Conservation (phyloP, 2,888 invertebrate genomes). For the Imbricaverruca yamaguchii region DNA sequence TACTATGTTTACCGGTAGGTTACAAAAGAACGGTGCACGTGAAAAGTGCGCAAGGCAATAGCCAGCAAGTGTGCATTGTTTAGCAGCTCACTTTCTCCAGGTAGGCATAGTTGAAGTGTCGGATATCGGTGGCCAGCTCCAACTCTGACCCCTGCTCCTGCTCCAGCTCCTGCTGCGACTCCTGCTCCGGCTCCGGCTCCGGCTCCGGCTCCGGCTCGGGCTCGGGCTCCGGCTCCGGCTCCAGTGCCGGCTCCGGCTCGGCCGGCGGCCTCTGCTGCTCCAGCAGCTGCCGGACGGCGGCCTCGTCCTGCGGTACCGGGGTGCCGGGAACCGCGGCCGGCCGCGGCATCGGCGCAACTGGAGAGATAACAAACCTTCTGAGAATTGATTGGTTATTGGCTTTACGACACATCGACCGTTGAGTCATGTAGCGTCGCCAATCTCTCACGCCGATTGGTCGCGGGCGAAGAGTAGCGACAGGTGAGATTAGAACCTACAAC, state of each 20-base stretch:
- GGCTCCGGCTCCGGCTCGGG: not conserved
- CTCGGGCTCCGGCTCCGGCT: not conserved
- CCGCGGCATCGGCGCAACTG: constrained; percentile 2
- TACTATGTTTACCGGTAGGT: too few species aligned
- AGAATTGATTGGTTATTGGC: too few species aligned
- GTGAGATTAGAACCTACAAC: too few species aligned
- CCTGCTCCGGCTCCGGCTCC: not conserved
- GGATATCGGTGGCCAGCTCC: not conserved
- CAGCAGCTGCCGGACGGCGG: not conserved
- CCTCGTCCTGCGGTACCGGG: not conserved
- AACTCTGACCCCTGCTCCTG: not conserved
- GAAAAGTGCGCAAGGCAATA: too few species aligned
- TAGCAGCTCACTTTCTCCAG: not conserved
- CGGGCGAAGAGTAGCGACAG: too few species aligned
- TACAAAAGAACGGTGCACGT: too few species aligned
- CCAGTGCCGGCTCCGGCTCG: not conserved
- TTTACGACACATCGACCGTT: too few species aligned
- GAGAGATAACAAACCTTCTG: not conserved
- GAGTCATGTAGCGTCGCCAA: too few species aligned
- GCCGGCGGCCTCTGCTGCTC: not conserved
- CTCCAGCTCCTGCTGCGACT: not conserved
- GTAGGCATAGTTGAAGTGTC: constrained; percentile 8
- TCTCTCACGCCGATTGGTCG: too few species aligned
- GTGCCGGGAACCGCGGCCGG: not conserved
- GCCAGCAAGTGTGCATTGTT: too few species aligned